These are phyloP conservation scores for Nomia melanderi DNA, from an alignment of 1,140 invertebrate genomes.

Conservation along the genomic window DNA sequence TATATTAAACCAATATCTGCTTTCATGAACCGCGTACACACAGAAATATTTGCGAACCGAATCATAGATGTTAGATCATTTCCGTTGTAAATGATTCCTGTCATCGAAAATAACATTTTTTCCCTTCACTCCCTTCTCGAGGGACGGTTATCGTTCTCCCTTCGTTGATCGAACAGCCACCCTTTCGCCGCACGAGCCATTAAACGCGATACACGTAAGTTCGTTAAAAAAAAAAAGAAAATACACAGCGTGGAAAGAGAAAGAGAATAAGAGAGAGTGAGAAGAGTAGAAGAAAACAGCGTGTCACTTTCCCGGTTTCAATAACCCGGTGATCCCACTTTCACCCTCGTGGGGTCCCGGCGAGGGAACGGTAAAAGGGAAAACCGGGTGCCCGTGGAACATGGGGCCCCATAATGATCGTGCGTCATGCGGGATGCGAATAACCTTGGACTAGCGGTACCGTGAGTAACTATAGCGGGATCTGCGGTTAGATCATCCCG, in stretches of 20 bases:
- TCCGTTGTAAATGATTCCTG: neutral
- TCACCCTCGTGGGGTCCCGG: conserved; percentile 29
- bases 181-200: neutral
- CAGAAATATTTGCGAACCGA: too few species aligned
- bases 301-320: conserved; percentile 42
- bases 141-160: conserved; percentile 4
- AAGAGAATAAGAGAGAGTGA: neutral
- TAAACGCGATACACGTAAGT: neutral
- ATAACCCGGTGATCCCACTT: conserved; percentile 32
- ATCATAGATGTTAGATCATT: neutral
- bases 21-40: too few species aligned
- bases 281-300: neutral
- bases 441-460: conserved; percentile 69
- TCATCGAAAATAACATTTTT: neutral
- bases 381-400: conserved; percentile 33
- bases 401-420: conserved; percentile 38
- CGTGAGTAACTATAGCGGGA: conserved; percentile 69
- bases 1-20: too few species aligned
- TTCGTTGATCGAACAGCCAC: conserved; percentile 11
- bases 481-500: conserved; percentile 54
- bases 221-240: neutral
- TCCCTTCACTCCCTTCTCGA: neutral
- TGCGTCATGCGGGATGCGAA: conserved; percentile 30
- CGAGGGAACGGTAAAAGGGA: conserved; percentile 34
- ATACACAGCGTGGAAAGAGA: neutral